Conservation (phyloP, 2,888 invertebrate species). For the Elegia similella region DNA sequence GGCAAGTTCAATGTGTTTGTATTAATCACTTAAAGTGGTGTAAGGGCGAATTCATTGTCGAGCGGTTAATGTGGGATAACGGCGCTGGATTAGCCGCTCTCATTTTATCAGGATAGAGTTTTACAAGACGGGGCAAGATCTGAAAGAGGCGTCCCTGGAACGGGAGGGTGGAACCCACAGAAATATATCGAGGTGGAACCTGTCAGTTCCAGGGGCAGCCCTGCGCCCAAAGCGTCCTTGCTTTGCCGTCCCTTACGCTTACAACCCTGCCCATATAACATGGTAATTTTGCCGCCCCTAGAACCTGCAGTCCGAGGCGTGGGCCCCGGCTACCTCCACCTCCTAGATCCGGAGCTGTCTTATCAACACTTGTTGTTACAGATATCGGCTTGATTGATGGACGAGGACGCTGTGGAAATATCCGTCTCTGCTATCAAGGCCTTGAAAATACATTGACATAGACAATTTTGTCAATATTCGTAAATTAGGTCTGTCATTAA, state of each 20-base stretch:
- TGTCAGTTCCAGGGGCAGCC: too few relatives aligned
- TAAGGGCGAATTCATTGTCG: conserved; percentile 15
- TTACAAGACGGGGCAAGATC: too few relatives aligned
- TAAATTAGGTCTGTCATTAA: not conserved
- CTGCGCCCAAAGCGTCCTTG: too few relatives aligned
- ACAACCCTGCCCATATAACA: too few relatives aligned
- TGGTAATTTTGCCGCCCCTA: too few relatives aligned
- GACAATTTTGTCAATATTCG: not conserved
- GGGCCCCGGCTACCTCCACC: too few relatives aligned
- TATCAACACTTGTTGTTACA: conserved; percentile 57
- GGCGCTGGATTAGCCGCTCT: conserved; percentile 7
- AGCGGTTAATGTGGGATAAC: not conserved
- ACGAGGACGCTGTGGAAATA: conserved; percentile 59
- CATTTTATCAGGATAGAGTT: conserved; percentile 44
- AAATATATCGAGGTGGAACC: too few relatives aligned
- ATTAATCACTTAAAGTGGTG: conserved; percentile 14
- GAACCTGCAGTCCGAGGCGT: too few relatives aligned
- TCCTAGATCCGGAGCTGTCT: conserved; percentile 23
- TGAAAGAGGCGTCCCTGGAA: too few relatives aligned
- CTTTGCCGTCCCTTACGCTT: too few relatives aligned
- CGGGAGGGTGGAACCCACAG: too few relatives aligned
- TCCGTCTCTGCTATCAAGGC: conserved; percentile 49
- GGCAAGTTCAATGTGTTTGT: conserved; percentile 8
- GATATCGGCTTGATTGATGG: conserved; percentile 64
- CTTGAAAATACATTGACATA: conserved; percentile 33